phyloP scores from a whole-genome alignment of 1,140 invertebrate genomes.

The Asbolus verrucosus region DNA sequence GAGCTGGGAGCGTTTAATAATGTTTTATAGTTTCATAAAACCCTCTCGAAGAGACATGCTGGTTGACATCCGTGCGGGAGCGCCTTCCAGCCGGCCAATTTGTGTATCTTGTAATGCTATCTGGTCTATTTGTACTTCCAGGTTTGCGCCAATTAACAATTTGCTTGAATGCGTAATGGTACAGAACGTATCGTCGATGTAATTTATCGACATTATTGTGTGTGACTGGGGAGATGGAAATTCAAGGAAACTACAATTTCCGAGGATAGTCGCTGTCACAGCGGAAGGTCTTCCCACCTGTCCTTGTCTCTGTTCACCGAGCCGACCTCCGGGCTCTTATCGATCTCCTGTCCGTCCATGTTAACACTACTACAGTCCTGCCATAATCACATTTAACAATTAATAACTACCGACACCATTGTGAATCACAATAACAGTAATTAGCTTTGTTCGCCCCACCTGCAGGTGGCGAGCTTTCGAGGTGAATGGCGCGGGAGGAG shows the following conservation, averaged over 20 bases:
- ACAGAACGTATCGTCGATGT: neutral
- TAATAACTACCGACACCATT: conserved; percentile 30
- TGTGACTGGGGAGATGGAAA: conserved; percentile 11
- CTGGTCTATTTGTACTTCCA: neutral
- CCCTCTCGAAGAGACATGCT: too few species aligned
- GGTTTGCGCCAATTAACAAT: neutral
- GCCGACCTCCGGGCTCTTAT: conserved; percentile 31
- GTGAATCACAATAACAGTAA: conserved; percentile 21
- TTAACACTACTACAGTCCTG: conserved; percentile 18
- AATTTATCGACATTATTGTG: neutral
- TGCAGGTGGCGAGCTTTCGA: too few species aligned
- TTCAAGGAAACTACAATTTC: conserved; percentile 30
- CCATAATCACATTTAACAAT: conserved; percentile 31
- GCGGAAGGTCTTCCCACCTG: conserved; percentile 27
- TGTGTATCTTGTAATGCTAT: neutral
- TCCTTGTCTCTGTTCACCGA: conserved; percentile 21
- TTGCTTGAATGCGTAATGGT: neutral
- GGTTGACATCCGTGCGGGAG: neutral
- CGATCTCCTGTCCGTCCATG: conserved; percentile 34
- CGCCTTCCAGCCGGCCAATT: neutral
- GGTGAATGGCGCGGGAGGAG: too few species aligned
- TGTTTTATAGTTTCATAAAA: too few species aligned
- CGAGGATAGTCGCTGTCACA: conserved; percentile 10
- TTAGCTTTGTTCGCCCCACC: conserved; percentile 3
- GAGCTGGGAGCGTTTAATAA: neutral